Evolutionary conservation across 2,797 vertebrate genomes (phyloP).

Genomic region (Thalassophryne amazonica): DNA sequence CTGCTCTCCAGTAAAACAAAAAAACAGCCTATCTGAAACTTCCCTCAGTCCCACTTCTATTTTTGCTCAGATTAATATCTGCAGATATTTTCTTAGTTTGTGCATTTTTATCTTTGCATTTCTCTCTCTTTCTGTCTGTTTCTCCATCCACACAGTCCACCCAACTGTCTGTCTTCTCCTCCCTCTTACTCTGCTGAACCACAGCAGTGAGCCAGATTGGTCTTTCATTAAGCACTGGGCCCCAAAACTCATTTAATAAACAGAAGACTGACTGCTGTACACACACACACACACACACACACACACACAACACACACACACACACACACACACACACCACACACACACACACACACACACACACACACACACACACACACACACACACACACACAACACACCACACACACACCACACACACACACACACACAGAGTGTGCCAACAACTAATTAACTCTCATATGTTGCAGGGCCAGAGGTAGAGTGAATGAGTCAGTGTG

Average conservation of each 20-base stretch:
- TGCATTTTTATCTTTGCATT: slow-evolving; percentile 31
- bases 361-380: neutral
- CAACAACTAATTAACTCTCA: slow-evolving; percentile 62
- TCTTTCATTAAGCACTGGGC: slow-evolving; percentile 61
- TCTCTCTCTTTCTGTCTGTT: neutral
- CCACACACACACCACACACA: neutral
- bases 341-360: neutral
- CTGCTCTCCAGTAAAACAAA: slow-evolving; percentile 11
- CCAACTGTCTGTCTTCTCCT: slow-evolving; percentile 1
- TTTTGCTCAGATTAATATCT: slow-evolving; percentile 51
- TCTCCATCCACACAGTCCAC: neutral
- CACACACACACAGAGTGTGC: slow-evolving; percentile 1
- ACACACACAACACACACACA: neutral
- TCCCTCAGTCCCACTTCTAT: slow-evolving; percentile 37
- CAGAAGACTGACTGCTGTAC: slow-evolving; percentile 41
- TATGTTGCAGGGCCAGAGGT: slow-evolving; percentile 44
- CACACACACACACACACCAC: neutral
- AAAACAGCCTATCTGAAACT: slow-evolving; percentile 30
- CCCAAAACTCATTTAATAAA: slow-evolving; percentile 60
- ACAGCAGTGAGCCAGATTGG: slow-evolving; percentile 52
- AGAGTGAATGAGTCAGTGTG: slow-evolving; percentile 20
- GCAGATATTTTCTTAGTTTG: slow-evolving; percentile 31
- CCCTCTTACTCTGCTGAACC: slow-evolving; percentile 34
- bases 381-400: no score
- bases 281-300: slow-evolving; percentile 7